Conservation (phyloP, 2,888 invertebrate species). For the Troides aeacus region DNA sequence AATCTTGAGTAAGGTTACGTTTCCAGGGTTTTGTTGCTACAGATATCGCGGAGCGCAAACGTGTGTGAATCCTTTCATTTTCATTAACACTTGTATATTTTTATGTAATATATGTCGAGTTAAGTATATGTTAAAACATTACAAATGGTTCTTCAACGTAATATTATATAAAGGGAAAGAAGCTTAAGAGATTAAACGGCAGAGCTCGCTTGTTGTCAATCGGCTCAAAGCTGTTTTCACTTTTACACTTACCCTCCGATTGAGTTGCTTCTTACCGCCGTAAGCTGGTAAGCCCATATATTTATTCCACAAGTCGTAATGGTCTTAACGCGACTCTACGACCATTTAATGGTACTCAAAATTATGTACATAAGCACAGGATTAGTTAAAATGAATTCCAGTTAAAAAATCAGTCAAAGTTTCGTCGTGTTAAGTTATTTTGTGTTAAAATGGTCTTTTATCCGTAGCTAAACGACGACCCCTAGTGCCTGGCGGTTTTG, state of each 20-base stretch:
- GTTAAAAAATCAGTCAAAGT: no score
- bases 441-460: no score
- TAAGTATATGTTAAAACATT: not conserved
- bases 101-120: not conserved
- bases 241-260: slow-evolving; percentile 20
- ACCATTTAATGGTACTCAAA: not conserved
- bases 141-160: not conserved
- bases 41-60: no score
- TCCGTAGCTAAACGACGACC: no score
- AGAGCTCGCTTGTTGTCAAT: slow-evolving; percentile 5
- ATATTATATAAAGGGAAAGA: not conserved
- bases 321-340: not conserved
- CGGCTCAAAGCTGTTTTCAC: slow-evolving; percentile 11
- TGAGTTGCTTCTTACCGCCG: slow-evolving; percentile 15
- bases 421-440: no score
- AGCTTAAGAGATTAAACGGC: slow-evolving; percentile 13
- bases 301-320: not conserved
- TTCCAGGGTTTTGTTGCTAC: no score
- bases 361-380: no score
- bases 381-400: no score
- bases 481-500: no score
- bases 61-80: no score
- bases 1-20: no score
- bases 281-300: not conserved
- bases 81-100: not conserved